Evolutionary conservation across 2,113 vertebrate species (phyloP).

Genomic region (Uria lomvia): DNA sequence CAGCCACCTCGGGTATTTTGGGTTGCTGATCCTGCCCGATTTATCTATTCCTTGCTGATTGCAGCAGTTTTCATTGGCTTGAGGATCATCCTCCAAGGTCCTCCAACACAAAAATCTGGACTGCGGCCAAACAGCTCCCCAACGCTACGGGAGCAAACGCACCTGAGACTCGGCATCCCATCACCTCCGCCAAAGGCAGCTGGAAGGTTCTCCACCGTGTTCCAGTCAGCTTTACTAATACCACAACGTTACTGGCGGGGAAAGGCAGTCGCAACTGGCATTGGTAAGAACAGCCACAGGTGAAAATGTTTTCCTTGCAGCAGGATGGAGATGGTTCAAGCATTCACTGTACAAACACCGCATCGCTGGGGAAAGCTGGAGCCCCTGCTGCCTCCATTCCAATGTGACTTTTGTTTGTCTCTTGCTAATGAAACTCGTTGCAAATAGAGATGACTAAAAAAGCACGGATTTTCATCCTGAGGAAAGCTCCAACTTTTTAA

Average conservation of each 20-base stretch:
- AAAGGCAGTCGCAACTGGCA: background rate
- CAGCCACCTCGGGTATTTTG: accelerated
- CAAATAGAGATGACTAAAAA: background rate
- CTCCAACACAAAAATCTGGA: background rate
- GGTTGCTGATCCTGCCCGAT: background rate
- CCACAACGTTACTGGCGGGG: accelerated
- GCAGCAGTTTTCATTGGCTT: background rate
- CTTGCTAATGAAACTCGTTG: background rate
- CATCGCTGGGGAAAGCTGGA: background rate
- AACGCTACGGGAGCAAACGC: background rate
- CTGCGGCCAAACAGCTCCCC: background rate
- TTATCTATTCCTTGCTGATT: background rate
- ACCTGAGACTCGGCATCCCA: background rate
- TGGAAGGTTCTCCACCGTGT: background rate
- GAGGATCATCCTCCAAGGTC: background rate
- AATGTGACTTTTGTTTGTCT: background rate
- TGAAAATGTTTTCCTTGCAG: background rate
- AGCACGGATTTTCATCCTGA: background rate
- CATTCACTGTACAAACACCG: background rate
- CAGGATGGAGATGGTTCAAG: background rate
- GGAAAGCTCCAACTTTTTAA: background rate
- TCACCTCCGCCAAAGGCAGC: background rate
- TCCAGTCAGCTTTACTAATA: background rate
- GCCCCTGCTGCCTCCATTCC: background rate
- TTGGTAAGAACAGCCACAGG: background rate